Conservation (phyloP, 2,888 invertebrate species). For the Dryobotodes eremita region DNA sequence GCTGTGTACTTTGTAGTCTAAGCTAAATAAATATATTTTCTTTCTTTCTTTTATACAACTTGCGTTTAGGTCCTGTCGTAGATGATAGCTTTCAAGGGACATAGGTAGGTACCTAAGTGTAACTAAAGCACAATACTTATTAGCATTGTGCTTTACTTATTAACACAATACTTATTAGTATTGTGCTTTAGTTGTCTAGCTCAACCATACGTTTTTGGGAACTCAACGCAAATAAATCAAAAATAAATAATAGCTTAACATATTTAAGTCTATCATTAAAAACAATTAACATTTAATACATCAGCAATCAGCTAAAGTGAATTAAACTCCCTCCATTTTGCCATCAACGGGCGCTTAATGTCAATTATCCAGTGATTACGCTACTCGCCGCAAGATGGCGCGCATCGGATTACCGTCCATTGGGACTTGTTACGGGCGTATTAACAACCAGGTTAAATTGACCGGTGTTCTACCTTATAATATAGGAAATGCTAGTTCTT, state of each 20-base stretch:
- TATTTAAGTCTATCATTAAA: slow-evolving; percentile 45
- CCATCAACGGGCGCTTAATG: slow-evolving; percentile 72
- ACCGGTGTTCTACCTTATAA: slow-evolving; percentile 27
- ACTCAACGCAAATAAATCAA: neutral
- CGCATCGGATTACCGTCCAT: slow-evolving; percentile 80
- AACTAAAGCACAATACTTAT: too few relatives aligned
- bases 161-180: too few relatives aligned
- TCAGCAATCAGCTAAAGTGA: slow-evolving; percentile 68
- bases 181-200: neutral
- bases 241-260: neutral
- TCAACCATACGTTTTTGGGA: neutral
- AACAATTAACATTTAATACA: slow-evolving; percentile 50
- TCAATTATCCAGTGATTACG: slow-evolving; percentile 85
- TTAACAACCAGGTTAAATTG: slow-evolving; percentile 53
- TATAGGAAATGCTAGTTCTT: slow-evolving; percentile 29
- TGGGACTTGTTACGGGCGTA: slow-evolving; percentile 74
- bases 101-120: neutral
- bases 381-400: slow-evolving; percentile 84
- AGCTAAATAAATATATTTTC: too few relatives aligned
- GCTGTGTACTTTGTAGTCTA: too few relatives aligned
- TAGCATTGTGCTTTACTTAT: neutral
- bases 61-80: too few relatives aligned
- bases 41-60: too few relatives aligned
- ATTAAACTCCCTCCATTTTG: slow-evolving; percentile 79
- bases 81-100: neutral